Conservation (phyloP, 2,888 invertebrate genomes). For the Prionchulus punctatus region DNA sequence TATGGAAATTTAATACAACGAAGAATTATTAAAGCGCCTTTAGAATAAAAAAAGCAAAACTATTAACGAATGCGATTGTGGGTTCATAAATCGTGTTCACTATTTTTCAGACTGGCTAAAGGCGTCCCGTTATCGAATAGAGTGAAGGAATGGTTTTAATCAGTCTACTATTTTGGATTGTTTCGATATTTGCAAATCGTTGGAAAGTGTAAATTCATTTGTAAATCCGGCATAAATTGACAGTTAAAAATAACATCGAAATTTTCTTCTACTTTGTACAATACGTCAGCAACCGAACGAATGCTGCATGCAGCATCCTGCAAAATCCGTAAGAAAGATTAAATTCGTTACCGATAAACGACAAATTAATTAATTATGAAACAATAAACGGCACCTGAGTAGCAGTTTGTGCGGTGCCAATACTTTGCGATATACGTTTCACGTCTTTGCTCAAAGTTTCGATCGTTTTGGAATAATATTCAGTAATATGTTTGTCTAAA, state of each 20-base stretch:
- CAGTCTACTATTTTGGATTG: neutral
- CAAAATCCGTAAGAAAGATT: no score
- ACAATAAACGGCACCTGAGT: neutral
- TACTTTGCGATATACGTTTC: neutral
- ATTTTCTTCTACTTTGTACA: conserved; percentile 6
- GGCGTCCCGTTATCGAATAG: no score
- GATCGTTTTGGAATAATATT: neutral
- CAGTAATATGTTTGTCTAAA: neutral
- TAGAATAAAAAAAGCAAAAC: no score
- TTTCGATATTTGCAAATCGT: neutral
- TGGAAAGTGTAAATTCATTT: neutral
- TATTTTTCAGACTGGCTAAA: no score
- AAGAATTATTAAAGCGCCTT: no score
- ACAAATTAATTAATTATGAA: neutral
- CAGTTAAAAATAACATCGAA: neutral
- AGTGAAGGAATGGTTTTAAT: neutral
- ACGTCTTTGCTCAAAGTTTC: neutral
- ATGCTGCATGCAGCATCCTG: conserved; percentile 5
- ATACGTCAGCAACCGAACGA: conserved; percentile 7
- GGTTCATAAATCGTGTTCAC: no score
- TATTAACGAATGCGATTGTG: no score
- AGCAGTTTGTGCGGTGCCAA: neutral
- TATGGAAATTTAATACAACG: neutral
- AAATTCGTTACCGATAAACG: no score
- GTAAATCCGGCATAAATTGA: conserved; percentile 3